These are phyloP conservation scores for Hypomesus transpacificus DNA, from an alignment of 2,113 vertebrate species.

Conservation along the genomic window DNA sequence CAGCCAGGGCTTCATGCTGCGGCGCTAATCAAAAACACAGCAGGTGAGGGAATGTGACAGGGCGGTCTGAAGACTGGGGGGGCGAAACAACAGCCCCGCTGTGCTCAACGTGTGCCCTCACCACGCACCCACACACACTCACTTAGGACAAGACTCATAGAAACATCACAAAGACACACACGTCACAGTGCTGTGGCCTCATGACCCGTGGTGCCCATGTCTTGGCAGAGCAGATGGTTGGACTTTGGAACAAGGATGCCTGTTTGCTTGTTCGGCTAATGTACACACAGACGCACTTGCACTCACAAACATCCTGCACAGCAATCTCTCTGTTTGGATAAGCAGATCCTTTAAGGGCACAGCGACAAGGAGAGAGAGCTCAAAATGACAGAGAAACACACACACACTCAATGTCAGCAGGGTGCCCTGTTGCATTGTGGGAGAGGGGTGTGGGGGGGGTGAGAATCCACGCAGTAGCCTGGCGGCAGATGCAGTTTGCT, in stretches of 20 bases:
- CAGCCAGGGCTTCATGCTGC: conserved; percentile 43
- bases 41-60: conserved; percentile 61
- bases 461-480: conserved; percentile 41
- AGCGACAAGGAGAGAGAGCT: not conserved
- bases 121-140: not conserved
- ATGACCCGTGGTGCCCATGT: conserved; percentile 14
- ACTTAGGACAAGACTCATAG: conserved; percentile 7
- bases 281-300: not conserved
- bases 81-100: not conserved
- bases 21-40: conserved; percentile 70
- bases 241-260: not conserved
- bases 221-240: not conserved
- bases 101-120: not conserved
- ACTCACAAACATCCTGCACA: not conserved
- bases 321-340: not conserved
- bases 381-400: conserved; percentile 47
- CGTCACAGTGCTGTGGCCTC: conserved; percentile 24
- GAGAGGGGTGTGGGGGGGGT: conserved; percentile 51
- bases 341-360: not conserved
- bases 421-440: conserved; percentile 59
- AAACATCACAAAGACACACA: conserved; percentile 13
- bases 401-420: conserved; percentile 50
- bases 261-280: not conserved
- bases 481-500: too few species aligned
- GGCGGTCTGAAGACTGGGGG: conserved; percentile 37